These are phyloP conservation scores for Harpegnathos saltator DNA, from an alignment of 1,140 invertebrate genomes.

Conservation along the genomic window DNA sequence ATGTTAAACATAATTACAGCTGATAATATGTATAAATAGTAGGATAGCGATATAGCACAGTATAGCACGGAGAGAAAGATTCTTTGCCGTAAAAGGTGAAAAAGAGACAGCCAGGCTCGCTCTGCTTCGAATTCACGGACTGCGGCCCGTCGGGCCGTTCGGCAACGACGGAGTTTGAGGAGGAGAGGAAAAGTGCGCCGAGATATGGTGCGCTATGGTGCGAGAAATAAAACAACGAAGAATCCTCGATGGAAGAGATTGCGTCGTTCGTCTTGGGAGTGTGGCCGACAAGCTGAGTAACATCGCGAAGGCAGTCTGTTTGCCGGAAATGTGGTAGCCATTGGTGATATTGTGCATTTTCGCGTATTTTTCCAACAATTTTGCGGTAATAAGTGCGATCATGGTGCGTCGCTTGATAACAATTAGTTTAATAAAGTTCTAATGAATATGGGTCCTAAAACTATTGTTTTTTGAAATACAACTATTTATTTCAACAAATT, in stretches of 20 bases:
- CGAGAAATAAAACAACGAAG: constrained; percentile 74
- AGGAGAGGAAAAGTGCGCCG: constrained; percentile 92
- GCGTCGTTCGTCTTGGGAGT: background rate
- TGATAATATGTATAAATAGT: too few species aligned
- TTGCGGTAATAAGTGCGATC: constrained; percentile 90
- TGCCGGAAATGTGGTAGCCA: constrained; percentile 87
- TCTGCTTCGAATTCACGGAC: constrained; percentile 84
- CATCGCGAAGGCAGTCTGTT: background rate
- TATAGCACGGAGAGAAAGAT: too few species aligned
- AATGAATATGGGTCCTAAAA: too few species aligned
- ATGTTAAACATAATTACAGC: too few species aligned
- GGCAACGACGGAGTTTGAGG: constrained; percentile 88
- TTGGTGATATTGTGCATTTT: constrained; percentile 88
- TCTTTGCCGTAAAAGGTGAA: constrained; percentile 76
- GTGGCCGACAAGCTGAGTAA: background rate
- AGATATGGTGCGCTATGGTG: constrained; percentile 90
- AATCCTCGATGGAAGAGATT: background rate
- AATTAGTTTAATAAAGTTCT: too few species aligned
- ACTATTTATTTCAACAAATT: too few species aligned
- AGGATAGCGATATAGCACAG: too few species aligned
- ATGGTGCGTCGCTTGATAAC: too few species aligned
- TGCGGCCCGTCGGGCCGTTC: constrained; percentile 78
- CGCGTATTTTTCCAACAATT: constrained; percentile 92
- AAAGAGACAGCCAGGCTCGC: constrained; percentile 84
- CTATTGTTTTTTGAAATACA: too few species aligned